Evolutionary conservation across 2,113 vertebrate genomes (phyloP), one percentile per base, ranked within the genome.

Genomic region (Calyptomena viridis): DNA sequence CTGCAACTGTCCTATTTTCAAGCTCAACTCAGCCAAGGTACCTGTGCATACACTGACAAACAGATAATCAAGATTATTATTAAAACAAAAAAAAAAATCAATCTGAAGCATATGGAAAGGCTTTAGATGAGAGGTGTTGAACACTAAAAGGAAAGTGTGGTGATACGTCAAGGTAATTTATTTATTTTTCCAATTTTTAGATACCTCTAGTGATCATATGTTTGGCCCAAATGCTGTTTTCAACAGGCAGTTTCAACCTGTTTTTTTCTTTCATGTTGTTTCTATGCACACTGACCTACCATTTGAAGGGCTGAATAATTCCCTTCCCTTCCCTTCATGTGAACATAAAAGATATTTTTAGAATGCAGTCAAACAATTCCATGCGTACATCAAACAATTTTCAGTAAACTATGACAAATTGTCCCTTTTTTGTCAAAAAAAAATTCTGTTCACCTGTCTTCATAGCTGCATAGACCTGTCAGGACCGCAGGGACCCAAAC

Each of bases 231-330:
- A 87, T 53, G 25, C 56, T 92, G 76, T 55, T 92, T 84, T 50
- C 14, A 86, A 71, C 75, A 89, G 55, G 76, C 64, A 92, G 86
- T 92, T 95, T 86, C 90, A 96, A 89, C 50, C 44, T 93, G 40
- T 5, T 72, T 87, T 91, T 92, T 93, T 79, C 17, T 20, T 71
- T 92, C 23, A 31, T 1, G 1, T 39, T 75, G 73, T 66, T 97
- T 89, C 89, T 2, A 8, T 96, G 93, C 86, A 93, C 92, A 73
- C 96, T 96, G 90, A 94, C 94, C 96, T 79, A 87, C 49, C 73
- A 92, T 76, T 35, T 81, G 73, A 96, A 90, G 14, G 79, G 62
- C 80, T 84, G 85, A 92, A 93, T 81, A 92, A 87, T 92, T 95
- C 64, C 52, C 63, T 93, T 90, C 63, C 52, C 42, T 92, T 95